phyloP scores from a whole-genome alignment of 1,140 invertebrate species.

The Eciton burchellii region DNA sequence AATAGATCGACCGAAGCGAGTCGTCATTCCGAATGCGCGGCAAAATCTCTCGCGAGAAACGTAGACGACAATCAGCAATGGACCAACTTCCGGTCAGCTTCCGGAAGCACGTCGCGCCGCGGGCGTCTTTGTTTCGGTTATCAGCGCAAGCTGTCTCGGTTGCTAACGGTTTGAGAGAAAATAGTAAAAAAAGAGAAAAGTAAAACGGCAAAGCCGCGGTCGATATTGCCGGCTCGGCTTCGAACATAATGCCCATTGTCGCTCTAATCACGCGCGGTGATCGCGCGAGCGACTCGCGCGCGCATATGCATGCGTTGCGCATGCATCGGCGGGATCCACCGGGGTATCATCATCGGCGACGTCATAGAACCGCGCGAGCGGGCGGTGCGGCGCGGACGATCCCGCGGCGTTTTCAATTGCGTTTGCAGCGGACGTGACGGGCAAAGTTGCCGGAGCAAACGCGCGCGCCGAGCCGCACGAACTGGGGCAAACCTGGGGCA shows the following conservation, averaged over 20 bases:
- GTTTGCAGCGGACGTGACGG: slow-evolving; percentile 62
- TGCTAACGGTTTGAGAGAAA: neutral
- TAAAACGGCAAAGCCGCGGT: neutral
- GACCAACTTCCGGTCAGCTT: too few species aligned
- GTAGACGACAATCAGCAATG: too few species aligned
- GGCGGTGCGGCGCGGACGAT: slow-evolving; percentile 30
- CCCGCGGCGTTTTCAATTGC: slow-evolving; percentile 65
- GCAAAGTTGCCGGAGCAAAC: slow-evolving; percentile 58
- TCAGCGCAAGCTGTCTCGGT: neutral
- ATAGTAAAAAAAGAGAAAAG: slow-evolving; percentile 21
- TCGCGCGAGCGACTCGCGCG: slow-evolving; percentile 10
- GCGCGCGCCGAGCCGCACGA: slow-evolving; percentile 34
- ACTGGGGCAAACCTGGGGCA: slow-evolving; percentile 57
- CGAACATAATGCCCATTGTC: slow-evolving; percentile 50
- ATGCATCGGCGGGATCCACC: neutral
- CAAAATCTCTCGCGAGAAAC: neutral
- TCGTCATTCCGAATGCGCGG: too few species aligned
- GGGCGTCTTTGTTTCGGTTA: neutral
- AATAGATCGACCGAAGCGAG: neutral
- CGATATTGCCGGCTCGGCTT: slow-evolving; percentile 17
- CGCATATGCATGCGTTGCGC: neutral
- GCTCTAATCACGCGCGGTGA: slow-evolving; percentile 22
- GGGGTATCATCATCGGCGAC: slow-evolving; percentile 18
- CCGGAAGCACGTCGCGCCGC: neutral
- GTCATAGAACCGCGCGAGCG: slow-evolving; percentile 22